Base-by-base conservation (phyloP, 2,888 invertebrate genomes). In the Alitta virens region DNA sequence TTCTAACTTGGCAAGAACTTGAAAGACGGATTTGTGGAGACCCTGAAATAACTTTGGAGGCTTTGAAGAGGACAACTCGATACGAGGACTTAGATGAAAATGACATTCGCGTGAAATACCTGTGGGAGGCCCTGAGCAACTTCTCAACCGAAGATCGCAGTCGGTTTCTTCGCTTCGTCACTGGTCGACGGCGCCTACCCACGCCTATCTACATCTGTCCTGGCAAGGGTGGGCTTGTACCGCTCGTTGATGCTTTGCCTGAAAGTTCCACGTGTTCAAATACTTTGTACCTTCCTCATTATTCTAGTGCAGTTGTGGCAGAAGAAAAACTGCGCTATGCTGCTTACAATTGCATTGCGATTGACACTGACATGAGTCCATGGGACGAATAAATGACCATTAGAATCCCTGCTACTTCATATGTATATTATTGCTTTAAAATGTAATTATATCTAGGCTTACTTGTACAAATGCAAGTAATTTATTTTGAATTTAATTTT, bases 251-350 rank as follows among this genome's bases (percentile, higher is more conserved):
- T 63, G 73, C 75, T 50, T 67, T 81, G 51, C 82, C 82, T 2
- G 80, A 80, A 61, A 80, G 80, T 2, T 80, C 80, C 9, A 82
- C 82, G n/a, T 82, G 82, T 73, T 78, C 78, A 38, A 81, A 80
- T 63, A 78, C 78, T 62, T 71, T 82, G n/a, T 81, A 77, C 68
- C 68, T 82, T 57, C 81, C 80, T 18, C 74, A 74, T 43, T 82
- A 78, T 64, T 72, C 33, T 68, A 81, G 80, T 77, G 77, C 78
- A 55, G 77, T 78, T 63, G 65, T 75, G 24, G 77, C 78, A 7
- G 81, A 81, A 61, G 80, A 82, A 66, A 81, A 80, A 65, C 68
- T 82, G 21, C 72, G 79, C 16, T 82, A 82, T 68, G 82, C 82
- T n/a, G 71, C 76, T 3, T 80, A 80, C 65, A 81, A 82, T 69